Base-by-base conservation (phyloP, 2,888 invertebrate genomes). In the Lasioglossum vierecki region DNA sequence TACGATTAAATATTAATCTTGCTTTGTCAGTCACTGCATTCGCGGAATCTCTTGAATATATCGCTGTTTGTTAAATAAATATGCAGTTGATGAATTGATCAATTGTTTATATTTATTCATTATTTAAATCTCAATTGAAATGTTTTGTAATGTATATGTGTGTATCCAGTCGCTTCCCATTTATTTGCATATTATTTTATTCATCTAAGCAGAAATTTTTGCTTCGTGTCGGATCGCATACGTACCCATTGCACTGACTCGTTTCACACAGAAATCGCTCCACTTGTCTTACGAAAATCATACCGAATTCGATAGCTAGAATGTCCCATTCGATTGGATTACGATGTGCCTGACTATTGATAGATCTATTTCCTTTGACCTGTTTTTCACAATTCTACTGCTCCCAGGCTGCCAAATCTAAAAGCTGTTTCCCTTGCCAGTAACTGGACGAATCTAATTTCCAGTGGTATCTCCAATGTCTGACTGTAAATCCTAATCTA, bases 281-380 rank as follows among this genome's bases (percentile, higher is more conserved):
- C 35, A 22, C 41, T 70, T 70, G n/a, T n/a, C 13, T 13, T 4
- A 6, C n/a, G 41, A 26, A 70, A 39, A 39, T 70, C 41, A 22
- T 35, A 22, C 68, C 11, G 35, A 22, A 39, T 9, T 39, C 35
- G 39, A 22, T 22, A 22, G 1, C 39, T 39, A n/a, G 39, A 11
- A 41, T 5, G 13, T n/a, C 11, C 13, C 13, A n/a, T n/a, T 4
- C 2, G 22, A 41, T 70, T 22, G 41, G n/a, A 41, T 13, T 68
- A 22, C 22, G 0, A 70, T 13, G 39, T 41, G n/a, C 5, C 70
- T 41, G 70, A 70, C n/a, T 41, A 70, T n/a, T 70, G 4, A 22
- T n/a, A 5, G 41, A 70, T n/a, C 70, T n/a, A 70, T 70, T 41
- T 41, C n/a, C 70, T 41, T 41, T 70, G 70, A 70, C 70, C 41